These are phyloP conservation scores for Eutrigla gurnardus DNA, from an alignment of 2,797 vertebrate species.

Conservation along the genomic window DNA sequence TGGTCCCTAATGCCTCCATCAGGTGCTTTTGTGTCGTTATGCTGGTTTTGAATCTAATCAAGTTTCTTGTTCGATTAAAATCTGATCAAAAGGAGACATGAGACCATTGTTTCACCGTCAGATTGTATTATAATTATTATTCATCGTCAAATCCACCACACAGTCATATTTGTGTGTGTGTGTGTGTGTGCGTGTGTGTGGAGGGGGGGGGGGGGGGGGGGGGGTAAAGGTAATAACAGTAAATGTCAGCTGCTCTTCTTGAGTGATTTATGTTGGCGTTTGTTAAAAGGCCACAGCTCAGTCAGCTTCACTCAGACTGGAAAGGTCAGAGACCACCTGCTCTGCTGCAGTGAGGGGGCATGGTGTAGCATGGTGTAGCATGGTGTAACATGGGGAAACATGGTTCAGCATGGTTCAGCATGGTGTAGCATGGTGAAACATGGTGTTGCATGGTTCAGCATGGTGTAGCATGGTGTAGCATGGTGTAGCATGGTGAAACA, in stretches of 20 bases:
- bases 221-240: slow-evolving; percentile 3
- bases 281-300: slow-evolving; percentile 59
- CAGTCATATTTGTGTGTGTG: neutral
- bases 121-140: neutral
- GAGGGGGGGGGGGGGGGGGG: accelerated
- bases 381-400: too few species aligned
- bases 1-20: too few species aligned
- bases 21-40: too few species aligned
- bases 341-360: slow-evolving; percentile 40
- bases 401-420: too few species aligned
- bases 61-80: neutral
- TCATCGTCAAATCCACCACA: neutral
- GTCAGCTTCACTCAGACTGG: slow-evolving; percentile 36
- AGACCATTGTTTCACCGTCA: neutral
- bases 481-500: slow-evolving; percentile 55
- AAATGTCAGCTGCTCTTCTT: slow-evolving; percentile 7
- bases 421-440: too few species aligned
- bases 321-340: slow-evolving; percentile 75
- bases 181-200: too few species aligned
- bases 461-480: slow-evolving; percentile 76
- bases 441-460: neutral
- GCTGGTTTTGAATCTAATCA: too few species aligned
- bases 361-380: slow-evolving; percentile 76
- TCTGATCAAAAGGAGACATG: neutral
- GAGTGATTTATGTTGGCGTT: slow-evolving; percentile 39